phyloP scores from a whole-genome alignment of 2,888 invertebrate genomes.

The Palloptera scutellata region DNA sequence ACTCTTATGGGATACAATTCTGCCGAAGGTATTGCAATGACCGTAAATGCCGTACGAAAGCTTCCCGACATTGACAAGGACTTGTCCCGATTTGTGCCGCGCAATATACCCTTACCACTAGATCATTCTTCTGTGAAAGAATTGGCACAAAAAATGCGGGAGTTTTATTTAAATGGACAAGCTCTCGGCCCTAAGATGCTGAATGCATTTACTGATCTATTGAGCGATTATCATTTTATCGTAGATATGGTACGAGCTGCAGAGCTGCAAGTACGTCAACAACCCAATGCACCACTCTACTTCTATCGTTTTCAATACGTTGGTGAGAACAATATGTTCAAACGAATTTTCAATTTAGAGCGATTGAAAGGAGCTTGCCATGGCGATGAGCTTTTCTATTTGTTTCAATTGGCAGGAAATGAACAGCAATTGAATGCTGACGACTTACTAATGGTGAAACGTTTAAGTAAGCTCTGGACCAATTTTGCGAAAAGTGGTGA shows the following conservation, averaged over 20 bases:
- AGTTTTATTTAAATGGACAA: constrained; percentile 65
- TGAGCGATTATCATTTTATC: constrained; percentile 64
- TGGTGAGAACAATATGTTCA: constrained; percentile 67
- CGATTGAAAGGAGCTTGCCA: constrained; percentile 68
- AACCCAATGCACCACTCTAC: constrained; percentile 64
- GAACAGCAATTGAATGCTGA: constrained; percentile 35
- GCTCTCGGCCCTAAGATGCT: constrained; percentile 60
- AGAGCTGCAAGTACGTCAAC: constrained; percentile 50
- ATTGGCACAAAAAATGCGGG: constrained; percentile 49
- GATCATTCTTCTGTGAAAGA: constrained; percentile 41
- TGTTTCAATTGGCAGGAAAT: constrained; percentile 64
- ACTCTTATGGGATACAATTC: constrained; percentile 68
- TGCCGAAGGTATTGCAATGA: constrained; percentile 66
- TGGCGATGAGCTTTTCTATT: constrained; percentile 70
- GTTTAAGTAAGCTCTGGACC: constrained; percentile 69
- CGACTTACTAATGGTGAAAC: constrained; percentile 59
- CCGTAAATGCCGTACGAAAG: constrained; percentile 48
- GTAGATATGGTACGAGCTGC: constrained; percentile 52
- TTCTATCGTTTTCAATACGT: constrained; percentile 70
- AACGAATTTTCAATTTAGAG: constrained; percentile 63
- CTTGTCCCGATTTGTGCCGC: constrained; percentile 54
- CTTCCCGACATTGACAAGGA: constrained; percentile 51
- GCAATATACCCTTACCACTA: constrained; percentile 47
- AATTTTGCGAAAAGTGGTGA: constrained; percentile 71
- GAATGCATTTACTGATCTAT: constrained; percentile 64